Evolutionary conservation across 2,888 invertebrate species (phyloP).

Genomic region (Eledona agricola): DNA sequence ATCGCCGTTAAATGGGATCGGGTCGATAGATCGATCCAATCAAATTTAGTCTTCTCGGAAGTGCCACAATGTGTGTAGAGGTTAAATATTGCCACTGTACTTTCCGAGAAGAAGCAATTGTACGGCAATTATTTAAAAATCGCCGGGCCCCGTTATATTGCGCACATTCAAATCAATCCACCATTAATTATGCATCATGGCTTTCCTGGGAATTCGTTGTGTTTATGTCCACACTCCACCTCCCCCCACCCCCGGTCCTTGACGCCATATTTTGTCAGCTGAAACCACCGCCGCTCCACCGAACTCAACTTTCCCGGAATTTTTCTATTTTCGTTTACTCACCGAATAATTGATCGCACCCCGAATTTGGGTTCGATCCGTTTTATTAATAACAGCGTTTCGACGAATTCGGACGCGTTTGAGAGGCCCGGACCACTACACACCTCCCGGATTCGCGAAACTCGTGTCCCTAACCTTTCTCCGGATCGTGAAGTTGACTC

Average conservation of each 20-base stretch:
- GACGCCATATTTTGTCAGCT: no score
- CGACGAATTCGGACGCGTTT: no score
- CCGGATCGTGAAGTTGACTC: constrained; percentile 6
- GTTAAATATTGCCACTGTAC: constrained; percentile 17
- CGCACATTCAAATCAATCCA: constrained; percentile 31
- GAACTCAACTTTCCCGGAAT: no score
- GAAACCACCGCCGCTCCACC: no score
- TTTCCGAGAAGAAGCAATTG: constrained; percentile 19
- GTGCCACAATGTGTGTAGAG: constrained; percentile 9
- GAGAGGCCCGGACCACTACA: no score
- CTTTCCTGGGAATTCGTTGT: constrained; percentile 22
- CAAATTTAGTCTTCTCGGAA: constrained; percentile 16
- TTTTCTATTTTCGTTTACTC: no score
- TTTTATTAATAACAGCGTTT: constrained; percentile 12
- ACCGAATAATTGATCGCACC: constrained; percentile 8
- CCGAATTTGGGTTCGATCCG: constrained; percentile 26
- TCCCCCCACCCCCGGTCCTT: no score
- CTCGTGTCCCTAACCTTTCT: constrained; percentile 7
- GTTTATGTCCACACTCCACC: constrained; percentile 21
- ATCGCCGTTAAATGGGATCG: constrained; percentile 11
- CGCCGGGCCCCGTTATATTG: constrained; percentile 21
- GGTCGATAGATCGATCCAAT: constrained; percentile 13
- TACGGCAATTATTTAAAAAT: constrained; percentile 30
- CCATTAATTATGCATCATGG: constrained; percentile 27
- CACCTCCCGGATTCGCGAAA: constrained; percentile 12